Conservation (phyloP, 2,888 invertebrate genomes). For the Melanostoma scalare region DNA sequence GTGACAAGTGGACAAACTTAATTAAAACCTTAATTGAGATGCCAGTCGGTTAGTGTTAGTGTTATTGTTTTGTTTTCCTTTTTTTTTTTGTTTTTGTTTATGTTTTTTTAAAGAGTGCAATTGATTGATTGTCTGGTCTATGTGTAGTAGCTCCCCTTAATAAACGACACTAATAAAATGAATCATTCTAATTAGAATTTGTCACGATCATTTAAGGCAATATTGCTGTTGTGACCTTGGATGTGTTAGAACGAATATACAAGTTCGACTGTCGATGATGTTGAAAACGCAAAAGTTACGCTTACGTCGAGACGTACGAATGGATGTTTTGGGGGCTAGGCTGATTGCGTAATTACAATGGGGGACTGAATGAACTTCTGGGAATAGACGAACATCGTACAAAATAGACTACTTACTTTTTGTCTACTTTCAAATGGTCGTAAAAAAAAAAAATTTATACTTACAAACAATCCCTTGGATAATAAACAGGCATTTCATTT, state of each 20-base stretch:
- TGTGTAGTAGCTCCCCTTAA: conserved; percentile 15
- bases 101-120: not conserved
- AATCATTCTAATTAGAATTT: conserved; percentile 39
- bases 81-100: conserved; percentile 3
- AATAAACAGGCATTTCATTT: too few species aligned
- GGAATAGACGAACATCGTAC: too few species aligned
- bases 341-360: too few species aligned
- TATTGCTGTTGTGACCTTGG: conserved; percentile 13
- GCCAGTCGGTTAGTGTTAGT: conserved; percentile 8
- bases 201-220: conserved; percentile 16
- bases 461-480: too few species aligned
- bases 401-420: too few species aligned
- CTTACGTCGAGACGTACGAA: conserved; percentile 18
- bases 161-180: conserved; percentile 30
- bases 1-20: conserved; percentile 13
- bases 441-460: too few species aligned
- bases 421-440: too few species aligned
- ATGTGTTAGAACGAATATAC: not conserved
- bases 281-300: conserved; percentile 26
- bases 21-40: conserved; percentile 56
- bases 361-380: too few species aligned
- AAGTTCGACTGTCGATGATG: not conserved
- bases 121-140: conserved; percentile 2
- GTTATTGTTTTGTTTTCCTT: not conserved
- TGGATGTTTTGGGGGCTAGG: not conserved